Conservation (phyloP, 2,113 vertebrate genomes). For the Dasypus novemcinctus region DNA sequence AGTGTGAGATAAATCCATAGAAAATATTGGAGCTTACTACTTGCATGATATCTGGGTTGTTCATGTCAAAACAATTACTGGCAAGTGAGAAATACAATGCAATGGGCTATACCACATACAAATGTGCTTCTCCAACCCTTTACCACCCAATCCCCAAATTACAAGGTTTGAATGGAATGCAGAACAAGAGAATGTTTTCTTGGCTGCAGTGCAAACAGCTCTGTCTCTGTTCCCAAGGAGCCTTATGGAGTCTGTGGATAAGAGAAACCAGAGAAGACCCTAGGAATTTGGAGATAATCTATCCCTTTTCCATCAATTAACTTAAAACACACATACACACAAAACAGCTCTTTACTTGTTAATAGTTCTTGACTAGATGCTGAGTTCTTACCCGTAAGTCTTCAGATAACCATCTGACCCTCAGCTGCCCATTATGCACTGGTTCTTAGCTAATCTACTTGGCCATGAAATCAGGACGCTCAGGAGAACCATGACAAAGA, state of each 20-base stretch:
- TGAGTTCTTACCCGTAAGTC: background rate
- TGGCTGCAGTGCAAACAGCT: background rate
- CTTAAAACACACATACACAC: background rate
- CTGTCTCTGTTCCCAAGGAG: background rate
- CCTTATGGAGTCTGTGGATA: background rate
- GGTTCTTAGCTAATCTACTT: background rate
- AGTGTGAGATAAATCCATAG: background rate
- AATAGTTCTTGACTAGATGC: background rate
- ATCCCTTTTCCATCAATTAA: background rate
- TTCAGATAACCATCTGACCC: background rate
- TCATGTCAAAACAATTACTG: background rate
- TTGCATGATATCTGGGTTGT: background rate
- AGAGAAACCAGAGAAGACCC: background rate
- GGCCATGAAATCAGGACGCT: background rate
- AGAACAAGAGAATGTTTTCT: background rate
- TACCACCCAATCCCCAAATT: background rate
- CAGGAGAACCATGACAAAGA: background rate
- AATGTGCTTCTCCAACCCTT: background rate
- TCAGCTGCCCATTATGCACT: background rate
- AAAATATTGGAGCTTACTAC: background rate
- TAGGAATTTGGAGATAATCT: background rate
- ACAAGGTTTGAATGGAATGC: background rate
- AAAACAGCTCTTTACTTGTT: background rate
- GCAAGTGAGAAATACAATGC: background rate
- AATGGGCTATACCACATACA: background rate